Conservation (phyloP, 1,140 invertebrate species). For the Lepidotrigona ventralis region DNA sequence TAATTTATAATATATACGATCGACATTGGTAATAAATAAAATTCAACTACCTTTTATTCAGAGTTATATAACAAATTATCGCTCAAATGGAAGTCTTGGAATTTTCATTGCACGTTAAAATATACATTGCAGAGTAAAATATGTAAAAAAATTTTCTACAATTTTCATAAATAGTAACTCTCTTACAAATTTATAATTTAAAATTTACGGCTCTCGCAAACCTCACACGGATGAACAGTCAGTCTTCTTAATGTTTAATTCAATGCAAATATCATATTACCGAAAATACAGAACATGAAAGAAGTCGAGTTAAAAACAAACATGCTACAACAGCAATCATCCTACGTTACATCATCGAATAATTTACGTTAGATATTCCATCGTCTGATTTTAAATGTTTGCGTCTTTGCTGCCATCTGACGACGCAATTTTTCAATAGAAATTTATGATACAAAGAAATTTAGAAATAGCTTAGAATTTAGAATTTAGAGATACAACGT, state of each 20-base stretch:
- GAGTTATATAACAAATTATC: background rate
- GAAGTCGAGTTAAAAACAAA: background rate
- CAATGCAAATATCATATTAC: background rate
- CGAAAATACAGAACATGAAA: background rate
- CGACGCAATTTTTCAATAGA: background rate
- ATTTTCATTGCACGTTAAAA: background rate
- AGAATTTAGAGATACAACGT: too few relatives aligned
- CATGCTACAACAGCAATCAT: background rate
- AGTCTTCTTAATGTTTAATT: background rate
- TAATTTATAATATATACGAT: background rate
- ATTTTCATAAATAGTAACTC: background rate
- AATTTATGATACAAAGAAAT: background rate
- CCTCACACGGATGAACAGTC: background rate
- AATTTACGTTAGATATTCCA: background rate
- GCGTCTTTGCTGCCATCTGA: background rate
- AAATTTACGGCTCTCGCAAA: background rate
- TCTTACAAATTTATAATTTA: background rate
- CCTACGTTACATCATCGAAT: background rate
- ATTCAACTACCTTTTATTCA: background rate
- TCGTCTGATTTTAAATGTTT: background rate
- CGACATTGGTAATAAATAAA: background rate
- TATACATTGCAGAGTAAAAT: too few relatives aligned
- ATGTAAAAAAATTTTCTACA: background rate
- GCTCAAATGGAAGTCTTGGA: background rate
- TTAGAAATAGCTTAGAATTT: too few relatives aligned